Evolutionary conservation across 2,113 vertebrate genomes (phyloP), one percentile per base, ranked within the genome.

Genomic region (Paramormyrops kingsleyae): DNA sequence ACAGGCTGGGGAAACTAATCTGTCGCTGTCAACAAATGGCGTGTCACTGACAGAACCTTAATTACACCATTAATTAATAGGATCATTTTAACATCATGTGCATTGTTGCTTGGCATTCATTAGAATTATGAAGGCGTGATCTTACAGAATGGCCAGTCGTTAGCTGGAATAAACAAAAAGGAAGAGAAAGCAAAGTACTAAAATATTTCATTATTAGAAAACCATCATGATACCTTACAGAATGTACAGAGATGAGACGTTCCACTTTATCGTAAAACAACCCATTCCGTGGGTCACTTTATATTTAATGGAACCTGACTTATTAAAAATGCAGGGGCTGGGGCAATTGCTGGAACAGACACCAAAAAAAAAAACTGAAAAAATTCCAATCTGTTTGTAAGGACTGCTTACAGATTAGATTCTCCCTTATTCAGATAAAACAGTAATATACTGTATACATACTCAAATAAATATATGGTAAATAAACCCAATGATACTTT

Each of bases 1-100:
- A 93, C 88, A 95, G 93, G 93, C 96, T 95, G 95, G 94, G 94
- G 95, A 92, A 96, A 95, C 95, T 95, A 94, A 99, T 98, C 97
- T 96, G 98, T 98, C 97, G 95, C 95, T 97, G 98, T 99, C 99
- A 99, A 94, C 96, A 95, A 95, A 96, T 96, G 97, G 97, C 97
- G 97, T 96, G 96, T 99, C 97, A 99, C 97, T 98, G 97, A 98
- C 98, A 98, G 98, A 98, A 97, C 95, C 97, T 98, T 99, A 99
- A 99, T 99, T 99, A 98, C 96, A 96, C 95, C 97, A 99, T 99
- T 98, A 99, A 99, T 99, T 99, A 99, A 99, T 98, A 97, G 97
- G 97, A 97, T 94, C 96, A 96, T 97, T 98, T 97, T 96, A 96
- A 96, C 96, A 95, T 95, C 96, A 93, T 94, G 95, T 95, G 95